Conservation (phyloP, 2,797 vertebrate species). For the Atherinosoma microstoma region DNA sequence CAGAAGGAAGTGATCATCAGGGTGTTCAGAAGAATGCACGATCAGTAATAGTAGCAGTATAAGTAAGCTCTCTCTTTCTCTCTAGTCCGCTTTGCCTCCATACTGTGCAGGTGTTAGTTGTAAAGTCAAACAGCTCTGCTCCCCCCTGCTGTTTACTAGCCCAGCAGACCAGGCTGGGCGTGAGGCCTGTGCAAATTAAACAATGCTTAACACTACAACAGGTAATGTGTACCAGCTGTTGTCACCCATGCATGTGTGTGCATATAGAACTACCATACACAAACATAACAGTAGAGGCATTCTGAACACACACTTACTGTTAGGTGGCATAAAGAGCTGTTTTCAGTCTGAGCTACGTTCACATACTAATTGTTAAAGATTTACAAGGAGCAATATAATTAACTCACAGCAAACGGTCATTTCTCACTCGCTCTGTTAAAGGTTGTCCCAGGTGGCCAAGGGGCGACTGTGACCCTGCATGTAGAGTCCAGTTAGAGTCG, state of each 20-base stretch:
- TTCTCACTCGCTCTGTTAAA: too few relatives aligned
- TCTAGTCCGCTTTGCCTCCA: background rate
- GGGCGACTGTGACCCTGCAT: too few relatives aligned
- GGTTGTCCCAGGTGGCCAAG: too few relatives aligned
- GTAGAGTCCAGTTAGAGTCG: too few relatives aligned
- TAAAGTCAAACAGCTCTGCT: conserved; percentile 1
- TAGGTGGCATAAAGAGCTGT: background rate
- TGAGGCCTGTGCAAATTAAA: background rate
- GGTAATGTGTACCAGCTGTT: conserved; percentile 3
- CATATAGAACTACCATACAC: too few relatives aligned
- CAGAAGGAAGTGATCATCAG: background rate
- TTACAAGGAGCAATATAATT: background rate
- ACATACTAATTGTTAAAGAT: background rate
- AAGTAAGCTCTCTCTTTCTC: background rate
- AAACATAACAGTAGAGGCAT: too few relatives aligned
- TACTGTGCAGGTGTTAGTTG: background rate
- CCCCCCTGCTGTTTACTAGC: conserved; percentile 9
- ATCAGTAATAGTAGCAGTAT: background rate
- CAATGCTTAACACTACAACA: background rate
- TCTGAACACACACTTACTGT: too few relatives aligned
- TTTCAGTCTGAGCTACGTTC: background rate
- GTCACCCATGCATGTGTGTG: background rate
- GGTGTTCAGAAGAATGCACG: background rate
- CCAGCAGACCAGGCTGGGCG: background rate
- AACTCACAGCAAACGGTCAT: too few relatives aligned